Base-by-base conservation (phyloP, 2,888 invertebrate species). In the Lissonota sp. region DNA sequence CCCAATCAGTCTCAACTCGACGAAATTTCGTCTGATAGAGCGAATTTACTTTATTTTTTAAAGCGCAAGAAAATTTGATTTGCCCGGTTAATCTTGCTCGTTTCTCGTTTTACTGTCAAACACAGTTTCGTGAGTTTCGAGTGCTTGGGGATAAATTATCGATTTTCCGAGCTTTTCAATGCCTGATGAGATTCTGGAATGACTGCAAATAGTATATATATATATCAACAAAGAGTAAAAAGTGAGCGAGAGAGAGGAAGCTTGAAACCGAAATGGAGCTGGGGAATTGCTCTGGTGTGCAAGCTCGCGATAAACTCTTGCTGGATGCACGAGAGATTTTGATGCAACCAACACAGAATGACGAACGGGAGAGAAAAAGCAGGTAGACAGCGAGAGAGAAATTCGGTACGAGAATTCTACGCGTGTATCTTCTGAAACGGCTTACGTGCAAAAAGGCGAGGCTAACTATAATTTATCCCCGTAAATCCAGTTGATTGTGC, bases 271-370 rank as follows among this genome's bases (percentile, higher is more conserved):
- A 71, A 71, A 46, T 37, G 40, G 60, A 51, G 10, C 10, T 44
- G 57, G 46, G 16, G 6, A 57, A 73, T 57, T 16, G 10, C 10
- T 12, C 10, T 16, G 4, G 42, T 10, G 58, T 75, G 74, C 51
- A 42, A 42, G 10, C 26, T 49, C 49, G 60, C 67, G 74, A 75
- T 67, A 66, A 75, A 53, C 53, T 12, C 64, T 60, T 26, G 40
- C 16, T 26, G 49, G 64, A 57, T 49, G 57, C n/a, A 40, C 16
- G 51, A 40, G 58, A 58, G 58, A 58, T 67, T 67, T 42, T 42
- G 53, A n/a, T 8, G 60, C 12, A 5, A 14, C 7, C 42, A 16
- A 46, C 49, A 49, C n/a, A 10, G 49, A 10, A 49, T 26, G 26
- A 53, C 51, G 51, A 12, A n/a, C 51, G 12, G 6, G 51, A 51